These are phyloP conservation scores for Pionites leucogaster DNA, from an alignment of 2,113 vertebrate genomes.

Conservation along the genomic window DNA sequence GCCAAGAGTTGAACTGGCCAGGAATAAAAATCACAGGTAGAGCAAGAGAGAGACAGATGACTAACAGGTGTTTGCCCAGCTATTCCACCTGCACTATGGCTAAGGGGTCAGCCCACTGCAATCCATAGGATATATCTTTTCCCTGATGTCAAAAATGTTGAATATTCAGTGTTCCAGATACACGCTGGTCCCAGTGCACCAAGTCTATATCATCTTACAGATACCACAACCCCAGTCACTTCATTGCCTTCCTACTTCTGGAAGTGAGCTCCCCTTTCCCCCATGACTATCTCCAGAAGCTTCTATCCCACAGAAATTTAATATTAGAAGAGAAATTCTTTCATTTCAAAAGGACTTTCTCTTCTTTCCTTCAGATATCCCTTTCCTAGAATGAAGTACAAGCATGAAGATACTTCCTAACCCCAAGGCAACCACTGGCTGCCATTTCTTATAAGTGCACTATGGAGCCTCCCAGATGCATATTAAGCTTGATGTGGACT, in stretches of 20 bases:
- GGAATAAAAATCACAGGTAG: neutral
- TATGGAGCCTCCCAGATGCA: conserved; percentile 6
- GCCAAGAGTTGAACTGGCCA: neutral
- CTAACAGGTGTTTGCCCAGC: neutral
- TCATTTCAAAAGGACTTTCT: neutral
- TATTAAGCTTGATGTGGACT: conserved; percentile 46
- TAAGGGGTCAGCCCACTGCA: neutral
- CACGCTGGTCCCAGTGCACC: neutral
- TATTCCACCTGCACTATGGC: neutral
- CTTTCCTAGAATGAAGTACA: neutral
- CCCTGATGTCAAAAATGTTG: neutral
- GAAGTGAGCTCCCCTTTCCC: neutral
- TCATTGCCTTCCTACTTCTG: neutral
- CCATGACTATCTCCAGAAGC: neutral
- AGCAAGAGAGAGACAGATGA: conserved; percentile 10
- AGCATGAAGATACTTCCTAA: neutral
- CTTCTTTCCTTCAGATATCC: neutral
- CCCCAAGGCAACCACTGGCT: neutral
- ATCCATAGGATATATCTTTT: neutral
- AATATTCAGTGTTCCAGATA: neutral
- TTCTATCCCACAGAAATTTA: neutral
- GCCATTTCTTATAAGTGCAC: neutral
- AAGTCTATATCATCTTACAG: neutral
- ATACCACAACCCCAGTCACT: neutral
- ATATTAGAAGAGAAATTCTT: neutral